A percentile compares a stretch with the other conserved stretches of the same genome.
Conservation (phyloP, 2,888 invertebrate genomes). For the Trimorus sp. region DNA sequence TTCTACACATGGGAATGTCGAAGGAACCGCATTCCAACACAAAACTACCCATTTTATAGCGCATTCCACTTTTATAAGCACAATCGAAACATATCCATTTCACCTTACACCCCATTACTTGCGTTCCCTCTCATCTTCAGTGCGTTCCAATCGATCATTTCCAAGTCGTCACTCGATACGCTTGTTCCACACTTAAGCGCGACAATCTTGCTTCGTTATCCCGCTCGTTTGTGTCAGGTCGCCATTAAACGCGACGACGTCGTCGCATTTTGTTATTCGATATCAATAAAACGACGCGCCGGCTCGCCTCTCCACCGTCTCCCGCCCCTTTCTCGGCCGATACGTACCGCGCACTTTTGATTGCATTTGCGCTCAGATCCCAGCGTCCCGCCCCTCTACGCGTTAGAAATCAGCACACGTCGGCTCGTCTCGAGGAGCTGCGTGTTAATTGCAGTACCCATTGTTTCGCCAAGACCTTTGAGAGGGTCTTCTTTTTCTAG, state of each 20-base stretch:
- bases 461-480: slow-evolving; percentile 65
- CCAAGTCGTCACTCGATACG: no score
- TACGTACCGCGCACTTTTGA: slow-evolving; percentile 20
- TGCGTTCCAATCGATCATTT: slow-evolving; percentile 13
- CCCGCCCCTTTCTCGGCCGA: no score
- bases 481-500: slow-evolving; percentile 65
- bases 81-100: no score
- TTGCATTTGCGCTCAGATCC: slow-evolving; percentile 20
- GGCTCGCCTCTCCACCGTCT: no score
- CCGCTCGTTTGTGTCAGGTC: background rate
- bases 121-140: no score
- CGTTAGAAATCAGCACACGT: slow-evolving; percentile 69
- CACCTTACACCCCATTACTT: no score
- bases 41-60: no score
- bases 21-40: no score
- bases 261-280: slow-evolving; percentile 23
- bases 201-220: slow-evolving; percentile 1
- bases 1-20: no score
- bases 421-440: slow-evolving; percentile 69
- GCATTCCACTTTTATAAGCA: no score
- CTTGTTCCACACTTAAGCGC: background rate
- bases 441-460: slow-evolving; percentile 69
- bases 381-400: no score
- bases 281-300: slow-evolving; percentile 35
- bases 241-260: slow-evolving; percentile 17